A percentile compares a stretch with the other conserved stretches of the same genome.
Evolutionary conservation across 2,113 vertebrate species (phyloP).

Genomic region (Psilopsiagon aurifrons): DNA sequence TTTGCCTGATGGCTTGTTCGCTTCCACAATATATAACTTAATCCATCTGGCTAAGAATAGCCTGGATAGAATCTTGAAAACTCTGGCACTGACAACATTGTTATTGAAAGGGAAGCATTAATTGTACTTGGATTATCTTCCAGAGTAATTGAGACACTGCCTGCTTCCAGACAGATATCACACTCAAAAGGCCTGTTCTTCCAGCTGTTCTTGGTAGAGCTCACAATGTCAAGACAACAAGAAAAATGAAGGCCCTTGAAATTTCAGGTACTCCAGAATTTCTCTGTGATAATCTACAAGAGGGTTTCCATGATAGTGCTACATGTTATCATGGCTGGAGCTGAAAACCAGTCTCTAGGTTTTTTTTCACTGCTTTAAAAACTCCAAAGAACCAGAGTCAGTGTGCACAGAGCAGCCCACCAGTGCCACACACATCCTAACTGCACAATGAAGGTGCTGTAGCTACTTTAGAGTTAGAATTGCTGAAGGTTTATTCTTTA

Average conservation of each 20-base stretch:
- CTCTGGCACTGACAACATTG: constrained; percentile 22
- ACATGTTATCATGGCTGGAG: background rate
- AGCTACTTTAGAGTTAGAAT: background rate
- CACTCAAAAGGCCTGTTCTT: background rate
- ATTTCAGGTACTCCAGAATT: background rate
- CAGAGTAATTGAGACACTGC: constrained; percentile 17
- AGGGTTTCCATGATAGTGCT: background rate
- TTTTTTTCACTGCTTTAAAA: background rate
- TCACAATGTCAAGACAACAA: background rate
- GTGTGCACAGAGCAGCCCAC: background rate
- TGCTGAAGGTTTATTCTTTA: background rate
- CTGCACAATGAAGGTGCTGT: background rate
- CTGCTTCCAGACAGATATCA: constrained; percentile 29
- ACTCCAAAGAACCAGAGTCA: background rate
- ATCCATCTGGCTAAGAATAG: constrained; percentile 44
- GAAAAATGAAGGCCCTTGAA: background rate
- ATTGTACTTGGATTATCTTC: constrained; percentile 48
- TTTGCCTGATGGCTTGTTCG: constrained; percentile 4
- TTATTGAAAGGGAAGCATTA: constrained; percentile 51
- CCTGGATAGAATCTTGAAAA: constrained; percentile 31
- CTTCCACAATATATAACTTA: constrained; percentile 14
- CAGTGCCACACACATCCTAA: background rate
- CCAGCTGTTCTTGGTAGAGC: constrained; percentile 15
- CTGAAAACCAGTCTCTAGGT: background rate
- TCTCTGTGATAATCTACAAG: background rate